Evolutionary conservation across 2,113 vertebrate species (phyloP), one percentile per base, ranked within the genome.

Genomic region (Antigone vipio): DNA sequence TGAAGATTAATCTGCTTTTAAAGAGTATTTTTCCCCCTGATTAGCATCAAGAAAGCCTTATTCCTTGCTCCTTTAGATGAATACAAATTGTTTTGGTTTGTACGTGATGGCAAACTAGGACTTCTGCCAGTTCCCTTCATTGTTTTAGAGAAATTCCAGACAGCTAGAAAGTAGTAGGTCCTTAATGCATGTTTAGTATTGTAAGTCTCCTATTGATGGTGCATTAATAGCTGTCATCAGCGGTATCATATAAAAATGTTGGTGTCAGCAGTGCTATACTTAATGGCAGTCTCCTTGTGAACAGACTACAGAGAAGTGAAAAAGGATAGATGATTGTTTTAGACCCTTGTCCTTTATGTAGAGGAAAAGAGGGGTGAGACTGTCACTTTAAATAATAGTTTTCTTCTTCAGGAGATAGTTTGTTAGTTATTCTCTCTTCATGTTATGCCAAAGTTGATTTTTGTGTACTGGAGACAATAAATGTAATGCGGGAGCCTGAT

Each of bases 381-480:
- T 95, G 74, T 88, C 94, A 92, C 68, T 96, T 97, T 94, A 95
- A 96, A 97, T 93, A 85, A 80, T 85, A 88, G 66, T 96, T 97
- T 77, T 76, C 72, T 89, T 69, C 90, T 91, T 96, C 85, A 95
- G 92, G 64, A 96, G 62, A 85, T 91, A 84, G 58, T 88, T 95
- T 96, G 58, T 95, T 94, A 38, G 72, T 92, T 96, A 91, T 92
- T 89, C 86, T 73, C 59, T 79, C 78, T 81, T 90, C 69, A 95
- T 95, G 74, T 80, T 92, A 62, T 94, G 88, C 81, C 95, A 95
- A 92, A 95, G 97, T 96, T 96, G 82, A 96, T 85, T 96, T 97
- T 94, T 95, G 86, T 82, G n/a, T 91, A 80, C 52, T 91, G 20
- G 45, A 97, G 75, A 97, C 85, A 92, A 94, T 93, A 92, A 96